Evolutionary conservation across 2,888 invertebrate genomes (phyloP).

Genomic region (Drosophila kokeensis): DNA sequence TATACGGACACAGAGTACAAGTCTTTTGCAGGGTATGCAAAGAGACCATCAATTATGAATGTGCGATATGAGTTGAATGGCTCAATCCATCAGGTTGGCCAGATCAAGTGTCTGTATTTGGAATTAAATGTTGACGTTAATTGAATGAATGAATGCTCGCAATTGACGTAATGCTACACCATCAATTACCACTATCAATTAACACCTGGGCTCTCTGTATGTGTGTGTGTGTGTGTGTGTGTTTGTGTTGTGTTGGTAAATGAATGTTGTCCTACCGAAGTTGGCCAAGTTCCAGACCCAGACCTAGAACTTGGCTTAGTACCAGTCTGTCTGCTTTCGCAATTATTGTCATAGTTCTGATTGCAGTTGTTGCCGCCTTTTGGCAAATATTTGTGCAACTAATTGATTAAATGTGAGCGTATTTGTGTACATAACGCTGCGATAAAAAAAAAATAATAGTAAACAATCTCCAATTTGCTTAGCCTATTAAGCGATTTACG

Average conservation of each 20-base stretch:
- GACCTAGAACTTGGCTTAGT: not conserved
- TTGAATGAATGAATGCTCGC: conserved; percentile 41
- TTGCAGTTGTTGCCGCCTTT: not conserved
- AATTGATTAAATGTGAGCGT: conserved; percentile 59
- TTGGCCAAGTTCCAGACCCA: not conserved
- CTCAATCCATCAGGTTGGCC: conserved; percentile 40
- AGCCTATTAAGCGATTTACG: conserved; percentile 59
- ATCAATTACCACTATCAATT: conserved; percentile 62
- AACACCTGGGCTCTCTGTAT: not conserved
- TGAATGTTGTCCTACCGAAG: conserved; percentile 30
- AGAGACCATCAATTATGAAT: conserved; percentile 16
- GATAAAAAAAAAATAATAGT: conserved; percentile 20
- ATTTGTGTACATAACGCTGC: conserved; percentile 28
- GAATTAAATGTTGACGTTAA: conserved; percentile 32
- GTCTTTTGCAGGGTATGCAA: not conserved
- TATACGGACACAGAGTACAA: not conserved
- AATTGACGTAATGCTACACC: conserved; percentile 31
- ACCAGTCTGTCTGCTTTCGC: not conserved
- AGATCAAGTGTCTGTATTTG: conserved; percentile 33
- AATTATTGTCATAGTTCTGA: not conserved
- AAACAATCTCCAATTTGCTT: conserved; percentile 69
- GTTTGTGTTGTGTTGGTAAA: not conserved
- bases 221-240: not conserved
- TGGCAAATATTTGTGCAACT: conserved; percentile 70
- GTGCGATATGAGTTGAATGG: conserved; percentile 27